Base-by-base conservation (phyloP, 2,113 vertebrate genomes). In the Gallinago undulata region DNA sequence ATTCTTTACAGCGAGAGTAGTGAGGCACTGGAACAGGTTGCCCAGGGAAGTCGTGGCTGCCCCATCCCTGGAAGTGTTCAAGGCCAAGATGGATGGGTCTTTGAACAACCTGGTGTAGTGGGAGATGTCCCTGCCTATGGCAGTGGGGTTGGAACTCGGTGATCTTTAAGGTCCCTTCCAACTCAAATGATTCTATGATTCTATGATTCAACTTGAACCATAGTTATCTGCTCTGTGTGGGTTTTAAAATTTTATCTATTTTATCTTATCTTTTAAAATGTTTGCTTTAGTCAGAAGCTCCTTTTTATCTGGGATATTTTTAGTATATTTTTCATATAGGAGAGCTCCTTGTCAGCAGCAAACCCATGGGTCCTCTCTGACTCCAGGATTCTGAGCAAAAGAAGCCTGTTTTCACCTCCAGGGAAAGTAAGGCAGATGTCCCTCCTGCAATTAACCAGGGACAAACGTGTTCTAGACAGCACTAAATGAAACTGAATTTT, bases 321-420 rank as follows among this genome's bases (percentile, higher is more conserved):
- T 60, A 53, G 23, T 19, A 19, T 16, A 5, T 51, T 73, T 25
- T 78, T 75, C 59, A 56, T 67, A 73, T 4, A 64, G 27, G 16
- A 75, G 14, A 57, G 19, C 7, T 82, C 18, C 69, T 76, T 77
- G 31, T 53, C 45, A 83, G 59, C 22, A 56, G 15, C 14, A 59
- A 75, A 63, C 12, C 39, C n/a, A 25, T 13, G 10, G 8, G 13
- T 75, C 28, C 6, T 55, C 27, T 51, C 31, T 70, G 25, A 60
- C 14, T 47, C 13, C 10, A 63, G 37, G 39, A 13, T 59, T 84
- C 70, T 93, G 39, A 79, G 19, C 5, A 60, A 72, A 75, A 64
- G 8, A 47, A 64, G 10, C 3, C 0, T 28, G 0, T 37, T 87
- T 64, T 64, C 8, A 68, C 8, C 8, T 10, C 9, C 4, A 48